Evolutionary conservation across 2,113 vertebrate genomes (phyloP), one percentile per base, ranked within the genome.

Genomic region (Naja naja): DNA sequence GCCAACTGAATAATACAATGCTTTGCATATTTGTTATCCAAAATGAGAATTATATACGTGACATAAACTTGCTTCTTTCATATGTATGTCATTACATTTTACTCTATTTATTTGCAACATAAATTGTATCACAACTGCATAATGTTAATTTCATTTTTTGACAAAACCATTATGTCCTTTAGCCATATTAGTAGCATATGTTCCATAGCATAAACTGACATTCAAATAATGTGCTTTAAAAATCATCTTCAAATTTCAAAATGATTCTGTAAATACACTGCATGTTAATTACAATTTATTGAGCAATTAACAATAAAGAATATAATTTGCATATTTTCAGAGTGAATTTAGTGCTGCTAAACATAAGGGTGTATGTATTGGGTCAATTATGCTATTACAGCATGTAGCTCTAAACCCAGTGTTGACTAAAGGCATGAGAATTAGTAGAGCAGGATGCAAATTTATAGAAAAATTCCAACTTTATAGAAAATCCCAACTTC

Each of bases 241-340:
- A 8, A 9, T 54, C 88, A n/a, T 69, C 49, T 92, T 88, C 60
- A 87, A 8, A 85, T 95, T 91, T 49, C 22, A 20, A 47, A 90
- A 94, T 58, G 91, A 25, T 94, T 94, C 88, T 93, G 81, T 95
- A 93, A 89, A 58, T 54, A 94, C 69, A 89, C 54, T 34, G 90
- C 93, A 39, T 94, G 85, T 27, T 93, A 93, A 90, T 87, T 93
- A 87, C 64, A 74, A 39, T 92, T 95, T 81, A 93, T 12, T 56
- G 43, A 45, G 88, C 94, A 94, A 94, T 96, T 94, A 94, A 8
- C 49, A 2, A 8, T 45, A 52, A 92, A 87, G 60, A 85, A 34
- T 53, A 91, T 20, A 88, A 92, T 85, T 54, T 85, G 58, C 27
- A 9, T 94, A 93, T 30, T 96, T 93, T 91, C 89, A 91, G 89